Conservation (phyloP, 2,797 vertebrate species). For the Carcharodon carcharias region DNA sequence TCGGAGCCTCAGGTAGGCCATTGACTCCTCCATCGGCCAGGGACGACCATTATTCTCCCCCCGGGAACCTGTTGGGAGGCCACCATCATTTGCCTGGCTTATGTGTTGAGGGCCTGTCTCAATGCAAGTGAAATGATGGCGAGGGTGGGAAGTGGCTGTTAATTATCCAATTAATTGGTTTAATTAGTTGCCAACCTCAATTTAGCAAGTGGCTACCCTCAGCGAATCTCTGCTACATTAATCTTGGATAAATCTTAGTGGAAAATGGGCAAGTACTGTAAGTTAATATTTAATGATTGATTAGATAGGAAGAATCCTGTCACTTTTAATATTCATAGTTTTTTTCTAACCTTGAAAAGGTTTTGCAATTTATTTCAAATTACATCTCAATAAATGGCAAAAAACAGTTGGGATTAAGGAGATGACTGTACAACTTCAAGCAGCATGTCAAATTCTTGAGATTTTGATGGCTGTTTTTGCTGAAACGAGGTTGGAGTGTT, state of each 20-base stretch:
- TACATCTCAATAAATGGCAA: background rate
- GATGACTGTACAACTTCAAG: background rate
- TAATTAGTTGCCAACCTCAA: too few relatives aligned
- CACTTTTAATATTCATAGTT: background rate
- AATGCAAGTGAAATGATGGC: too few relatives aligned
- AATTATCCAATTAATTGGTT: too few relatives aligned
- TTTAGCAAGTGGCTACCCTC: too few relatives aligned
- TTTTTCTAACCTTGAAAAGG: background rate
- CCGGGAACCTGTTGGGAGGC: too few relatives aligned
- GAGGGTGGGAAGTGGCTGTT: too few relatives aligned
- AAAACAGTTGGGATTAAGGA: background rate
- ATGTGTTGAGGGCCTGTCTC: too few relatives aligned
- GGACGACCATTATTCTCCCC: too few relatives aligned
- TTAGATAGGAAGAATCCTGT: background rate
- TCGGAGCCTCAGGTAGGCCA: too few relatives aligned
- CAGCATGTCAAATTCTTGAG: background rate
- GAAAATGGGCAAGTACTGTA: background rate
- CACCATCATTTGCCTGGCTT: too few relatives aligned
- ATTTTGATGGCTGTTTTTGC: background rate
- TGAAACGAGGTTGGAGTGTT: background rate
- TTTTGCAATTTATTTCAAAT: background rate
- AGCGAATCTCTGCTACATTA: background rate
- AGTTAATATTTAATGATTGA: background rate
- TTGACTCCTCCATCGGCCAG: too few relatives aligned
- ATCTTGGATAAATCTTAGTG: background rate